Evolutionary conservation across 2,797 vertebrate species (phyloP).

Genomic region (Mus minutoides): DNA sequence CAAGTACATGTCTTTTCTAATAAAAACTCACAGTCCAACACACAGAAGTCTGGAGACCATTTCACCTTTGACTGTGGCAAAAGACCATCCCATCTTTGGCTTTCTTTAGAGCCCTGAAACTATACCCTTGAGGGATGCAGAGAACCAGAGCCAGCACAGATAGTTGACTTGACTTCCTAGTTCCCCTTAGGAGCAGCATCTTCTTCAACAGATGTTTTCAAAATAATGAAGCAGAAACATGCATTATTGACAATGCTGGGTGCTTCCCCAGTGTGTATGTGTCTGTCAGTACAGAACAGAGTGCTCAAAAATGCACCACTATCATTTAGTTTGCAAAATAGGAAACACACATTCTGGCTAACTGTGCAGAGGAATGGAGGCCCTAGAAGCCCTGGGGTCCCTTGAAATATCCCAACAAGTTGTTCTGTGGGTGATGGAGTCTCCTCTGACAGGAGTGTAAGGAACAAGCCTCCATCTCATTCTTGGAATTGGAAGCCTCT

Average conservation of each 20-base stretch:
- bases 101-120: background rate
- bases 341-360: constrained; percentile 64
- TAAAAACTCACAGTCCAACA: background rate
- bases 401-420: fast-evolving
- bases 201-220: background rate
- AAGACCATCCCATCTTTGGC: background rate
- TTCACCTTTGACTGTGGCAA: background rate
- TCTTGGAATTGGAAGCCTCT: background rate
- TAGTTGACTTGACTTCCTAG: constrained; percentile 78
- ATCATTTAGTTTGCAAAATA: constrained; percentile 81
- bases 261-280: constrained; percentile 83
- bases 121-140: constrained; percentile 68
- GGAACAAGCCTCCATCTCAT: background rate
- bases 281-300: constrained; percentile 81
- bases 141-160: constrained; percentile 75
- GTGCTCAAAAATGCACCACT: constrained; percentile 79
- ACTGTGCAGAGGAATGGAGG: background rate
- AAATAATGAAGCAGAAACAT: constrained; percentile 58
- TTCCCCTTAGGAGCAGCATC: background rate
- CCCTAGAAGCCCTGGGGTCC: fast-evolving
- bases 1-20: background rate
- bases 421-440: fast-evolving
- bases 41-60: background rate
- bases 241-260: constrained; percentile 87
- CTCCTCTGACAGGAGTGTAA: fast-evolving